Base-by-base conservation (phyloP, 2,113 vertebrate genomes). In the Phycodurus eques region DNA sequence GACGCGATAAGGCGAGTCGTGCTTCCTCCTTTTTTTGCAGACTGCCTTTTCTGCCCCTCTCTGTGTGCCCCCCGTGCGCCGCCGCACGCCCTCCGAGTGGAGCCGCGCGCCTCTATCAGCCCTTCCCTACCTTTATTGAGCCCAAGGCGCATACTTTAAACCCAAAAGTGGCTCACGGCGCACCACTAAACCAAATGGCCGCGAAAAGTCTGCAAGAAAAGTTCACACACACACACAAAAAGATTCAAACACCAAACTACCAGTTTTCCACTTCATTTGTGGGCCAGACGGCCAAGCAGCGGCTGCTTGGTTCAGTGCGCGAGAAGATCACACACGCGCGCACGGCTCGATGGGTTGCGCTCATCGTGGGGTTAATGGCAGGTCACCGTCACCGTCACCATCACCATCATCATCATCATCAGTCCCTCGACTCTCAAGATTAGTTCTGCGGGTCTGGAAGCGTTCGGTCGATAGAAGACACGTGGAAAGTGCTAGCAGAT, bases 1-100 rank as follows among this genome's bases (percentile, higher is more conserved):
- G 93, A 93, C 93, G 93, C 89, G 91, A 90, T 88, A 83, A 91
- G 80, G 72, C 64, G 87, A 92, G 87, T 91, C 91, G 92, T 87
- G 92, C 91, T 92, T 93, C 91, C 92, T 57, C n/a, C n/a, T 35
- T 39, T 19, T 35, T 92, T 78, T 85, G 83, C 88, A 79, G 74
- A 69, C 88, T 86, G 83, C 80, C 83, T 89, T 80, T 73, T 81
- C 85, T 86, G 82, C 83, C 84, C 79, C 84, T 81, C 79, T 85
- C 84, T 81, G 84, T 81, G 75, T 88, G 80, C 77, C 75, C 78
- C 77, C 80, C 68, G 79, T 42, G 78, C 79, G 54, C 82, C 85
- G 79, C 79, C 75, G 64, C 80, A 13, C 63, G 43, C 27, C 39
- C 62, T 43, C 62, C 19, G n/a, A 65, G 62, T 14, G 62, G 20